Conservation (phyloP, 2,797 vertebrate genomes). For the Onychomys torridus region DNA sequence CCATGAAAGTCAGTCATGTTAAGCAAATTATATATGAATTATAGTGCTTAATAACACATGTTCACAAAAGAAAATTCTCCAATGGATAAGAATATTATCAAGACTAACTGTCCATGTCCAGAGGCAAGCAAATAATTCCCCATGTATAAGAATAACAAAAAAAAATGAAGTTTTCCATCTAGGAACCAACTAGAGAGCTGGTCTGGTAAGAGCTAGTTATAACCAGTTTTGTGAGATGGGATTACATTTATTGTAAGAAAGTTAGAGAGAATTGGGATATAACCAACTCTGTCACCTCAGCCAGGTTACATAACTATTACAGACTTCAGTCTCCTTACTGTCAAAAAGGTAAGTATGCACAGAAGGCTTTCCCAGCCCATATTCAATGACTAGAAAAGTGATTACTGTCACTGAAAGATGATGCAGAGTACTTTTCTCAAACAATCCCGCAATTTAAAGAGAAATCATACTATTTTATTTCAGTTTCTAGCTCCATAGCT, state of each 20-base stretch:
- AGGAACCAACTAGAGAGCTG: not conserved
- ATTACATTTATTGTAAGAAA: not conserved
- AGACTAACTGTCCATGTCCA: slow-evolving; percentile 1
- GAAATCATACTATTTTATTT: slow-evolving; percentile 38
- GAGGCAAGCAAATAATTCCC: not conserved
- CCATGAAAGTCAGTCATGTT: not conserved
- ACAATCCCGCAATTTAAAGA: not conserved
- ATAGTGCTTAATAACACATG: not conserved
- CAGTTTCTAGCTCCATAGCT: not conserved
- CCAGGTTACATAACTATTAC: not conserved
- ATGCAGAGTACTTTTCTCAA: not conserved
- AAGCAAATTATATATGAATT: not conserved
- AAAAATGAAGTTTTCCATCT: not conserved
- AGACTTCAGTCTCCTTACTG: not conserved
- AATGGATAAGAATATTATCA: not conserved
- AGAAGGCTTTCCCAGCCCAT: not conserved
- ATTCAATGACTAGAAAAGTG: not conserved
- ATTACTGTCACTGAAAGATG: not conserved
- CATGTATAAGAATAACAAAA: not conserved
- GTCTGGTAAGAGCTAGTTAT: not conserved
- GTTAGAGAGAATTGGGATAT: not conserved
- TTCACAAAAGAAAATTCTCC: not conserved
- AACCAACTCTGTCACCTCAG: not conserved
- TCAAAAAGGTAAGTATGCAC: not conserved
- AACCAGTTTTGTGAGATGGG: not conserved